These are phyloP conservation scores for Drosophila kambysellisi DNA, from an alignment of 2,888 invertebrate species.

Conservation along the genomic window DNA sequence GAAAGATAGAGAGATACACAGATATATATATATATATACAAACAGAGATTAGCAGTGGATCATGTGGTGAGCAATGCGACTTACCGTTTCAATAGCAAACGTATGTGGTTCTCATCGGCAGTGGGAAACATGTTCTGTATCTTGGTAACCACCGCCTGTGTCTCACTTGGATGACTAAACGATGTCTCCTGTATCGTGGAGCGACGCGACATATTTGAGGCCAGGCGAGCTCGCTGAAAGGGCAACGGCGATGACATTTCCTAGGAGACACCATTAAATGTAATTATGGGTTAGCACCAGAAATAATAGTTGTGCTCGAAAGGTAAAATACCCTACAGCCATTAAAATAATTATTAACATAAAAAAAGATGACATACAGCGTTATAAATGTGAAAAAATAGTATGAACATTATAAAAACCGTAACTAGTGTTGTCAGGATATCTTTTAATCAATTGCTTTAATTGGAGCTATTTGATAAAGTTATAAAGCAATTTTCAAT, in stretches of 20 bases:
- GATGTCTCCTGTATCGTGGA: constrained; percentile 88
- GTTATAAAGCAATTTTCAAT: neutral
- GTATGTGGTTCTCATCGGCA: constrained; percentile 94
- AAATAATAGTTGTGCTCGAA: neutral
- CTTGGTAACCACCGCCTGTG: constrained; percentile 91
- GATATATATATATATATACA: constrained; percentile 16
- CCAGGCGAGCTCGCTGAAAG: constrained; percentile 72
- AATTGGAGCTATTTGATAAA: neutral
- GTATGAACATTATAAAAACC: neutral
- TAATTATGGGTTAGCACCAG: neutral
- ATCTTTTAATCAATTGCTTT: neutral
- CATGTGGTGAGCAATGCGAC: constrained; percentile 69
- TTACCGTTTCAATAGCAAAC: constrained; percentile 95
- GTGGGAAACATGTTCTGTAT: constrained; percentile 96
- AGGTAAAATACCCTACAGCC: neutral
- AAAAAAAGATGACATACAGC: neutral
- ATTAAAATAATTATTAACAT: neutral
- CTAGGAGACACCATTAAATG: constrained; percentile 55
- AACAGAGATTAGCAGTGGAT: constrained; percentile 50
- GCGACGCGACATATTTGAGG: constrained; percentile 82
- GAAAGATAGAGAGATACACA: constrained; percentile 59
- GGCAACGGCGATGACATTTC: constrained; percentile 85
- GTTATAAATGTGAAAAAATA: neutral
- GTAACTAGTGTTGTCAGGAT: neutral
- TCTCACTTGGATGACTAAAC: constrained; percentile 88